These are phyloP conservation scores for Stenichneumon culpator DNA, from an alignment of 2,888 invertebrate genomes.

Conservation along the genomic window DNA sequence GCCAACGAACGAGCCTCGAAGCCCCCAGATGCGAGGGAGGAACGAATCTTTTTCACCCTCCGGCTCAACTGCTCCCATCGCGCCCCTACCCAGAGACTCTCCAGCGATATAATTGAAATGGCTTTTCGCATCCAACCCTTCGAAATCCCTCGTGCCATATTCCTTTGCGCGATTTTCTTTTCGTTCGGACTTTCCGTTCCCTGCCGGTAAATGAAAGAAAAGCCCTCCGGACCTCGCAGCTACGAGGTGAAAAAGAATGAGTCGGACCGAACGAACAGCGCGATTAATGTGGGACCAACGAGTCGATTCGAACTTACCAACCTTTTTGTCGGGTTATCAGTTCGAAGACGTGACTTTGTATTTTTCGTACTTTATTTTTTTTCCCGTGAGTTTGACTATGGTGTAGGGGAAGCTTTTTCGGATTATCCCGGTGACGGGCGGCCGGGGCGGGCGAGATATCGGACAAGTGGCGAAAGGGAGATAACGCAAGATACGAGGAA, in stretches of 20 bases:
- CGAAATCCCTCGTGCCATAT: conserved; percentile 50
- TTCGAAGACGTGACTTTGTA: conserved; percentile 14
- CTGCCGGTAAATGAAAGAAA: conserved; percentile 22
- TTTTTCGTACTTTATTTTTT: background rate
- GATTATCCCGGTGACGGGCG: conserved; percentile 23
- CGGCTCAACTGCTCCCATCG: conserved; percentile 60
- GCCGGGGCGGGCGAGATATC: background rate
- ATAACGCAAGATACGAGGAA: conserved; percentile 33
- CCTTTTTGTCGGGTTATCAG: conserved; percentile 24
- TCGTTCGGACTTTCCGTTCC: conserved; percentile 5
- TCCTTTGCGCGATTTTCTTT: conserved; percentile 12
- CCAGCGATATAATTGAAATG: conserved; percentile 61
- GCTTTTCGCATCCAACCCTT: conserved; percentile 17
- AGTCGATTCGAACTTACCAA: background rate
- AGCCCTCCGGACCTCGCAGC: background rate
- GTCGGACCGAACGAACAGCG: background rate
- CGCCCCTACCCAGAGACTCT: conserved; percentile 47
- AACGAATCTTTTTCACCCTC: conserved; percentile 38
- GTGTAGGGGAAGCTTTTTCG: conserved; percentile 35
- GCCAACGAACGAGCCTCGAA: conserved; percentile 1
- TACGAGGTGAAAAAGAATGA: background rate
- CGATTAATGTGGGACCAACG: background rate
- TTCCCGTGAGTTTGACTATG: background rate
- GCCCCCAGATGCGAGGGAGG: background rate
- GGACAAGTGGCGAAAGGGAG: conserved; percentile 49